Percentiles rank a stretch among this genome's conserved stretches.
phyloP scores from a whole-genome alignment of 2,113 vertebrate genomes.

The Acrocephalus arundinaceus region DNA sequence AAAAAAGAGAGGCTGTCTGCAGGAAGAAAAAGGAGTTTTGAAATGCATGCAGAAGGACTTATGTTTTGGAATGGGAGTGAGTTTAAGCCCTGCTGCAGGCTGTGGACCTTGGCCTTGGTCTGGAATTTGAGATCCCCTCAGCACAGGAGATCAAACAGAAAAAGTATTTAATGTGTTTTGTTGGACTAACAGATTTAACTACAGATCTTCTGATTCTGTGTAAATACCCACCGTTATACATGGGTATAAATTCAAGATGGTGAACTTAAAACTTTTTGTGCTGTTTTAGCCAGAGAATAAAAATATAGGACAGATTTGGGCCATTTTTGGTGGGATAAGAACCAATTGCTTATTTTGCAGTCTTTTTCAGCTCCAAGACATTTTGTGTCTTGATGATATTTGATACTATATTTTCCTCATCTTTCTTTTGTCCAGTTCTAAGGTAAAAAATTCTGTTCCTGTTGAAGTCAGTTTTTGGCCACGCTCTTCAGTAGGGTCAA shows the following conservation, averaged over 20 bases:
- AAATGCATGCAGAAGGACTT: background rate
- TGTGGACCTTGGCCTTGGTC: background rate
- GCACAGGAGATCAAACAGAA: background rate
- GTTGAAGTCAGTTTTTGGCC: background rate
- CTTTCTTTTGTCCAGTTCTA: background rate
- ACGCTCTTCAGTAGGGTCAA: background rate
- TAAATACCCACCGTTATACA: background rate
- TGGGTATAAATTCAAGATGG: background rate
- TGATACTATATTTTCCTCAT: background rate
- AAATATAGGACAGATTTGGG: background rate
- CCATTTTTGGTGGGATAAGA: background rate
- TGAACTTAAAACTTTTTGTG: background rate
- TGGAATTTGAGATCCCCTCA: background rate
- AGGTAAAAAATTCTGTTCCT: background rate
- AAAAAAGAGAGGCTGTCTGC: background rate
- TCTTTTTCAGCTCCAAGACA: background rate
- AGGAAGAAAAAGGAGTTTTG: background rate
- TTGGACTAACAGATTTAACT: background rate
- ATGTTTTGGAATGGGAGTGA: background rate
- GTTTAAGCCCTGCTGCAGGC: background rate
- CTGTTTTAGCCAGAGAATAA: background rate
- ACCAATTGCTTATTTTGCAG: background rate
- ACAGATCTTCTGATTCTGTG: background rate
- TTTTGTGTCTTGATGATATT: background rate
- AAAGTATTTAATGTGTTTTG: background rate